Evolutionary conservation across 2,113 vertebrate species (phyloP).

Genomic region (Cygnus atratus): DNA sequence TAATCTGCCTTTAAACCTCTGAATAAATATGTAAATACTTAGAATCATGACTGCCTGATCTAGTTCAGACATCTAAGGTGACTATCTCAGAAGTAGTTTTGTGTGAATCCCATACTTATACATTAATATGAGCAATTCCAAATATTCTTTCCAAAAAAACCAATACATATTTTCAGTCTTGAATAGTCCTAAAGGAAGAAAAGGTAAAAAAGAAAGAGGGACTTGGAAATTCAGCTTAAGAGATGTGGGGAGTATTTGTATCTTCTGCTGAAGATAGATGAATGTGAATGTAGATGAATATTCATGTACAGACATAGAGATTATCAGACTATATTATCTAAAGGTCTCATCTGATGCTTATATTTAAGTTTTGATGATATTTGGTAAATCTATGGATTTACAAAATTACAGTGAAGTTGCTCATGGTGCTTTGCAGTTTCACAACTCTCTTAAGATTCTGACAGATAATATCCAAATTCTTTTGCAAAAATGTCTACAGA

Average conservation of each 20-base stretch:
- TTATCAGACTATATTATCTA: neutral
- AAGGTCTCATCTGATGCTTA: neutral
- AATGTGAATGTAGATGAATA: neutral
- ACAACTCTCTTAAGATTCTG: neutral
- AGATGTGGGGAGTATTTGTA: neutral
- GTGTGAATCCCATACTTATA: neutral
- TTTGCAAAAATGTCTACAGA: neutral
- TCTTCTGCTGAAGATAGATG: neutral
- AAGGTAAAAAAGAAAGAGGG: neutral
- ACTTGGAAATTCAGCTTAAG: neutral
- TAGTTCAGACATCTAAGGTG: neutral
- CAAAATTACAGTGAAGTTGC: neutral
- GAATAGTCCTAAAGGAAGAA: neutral
- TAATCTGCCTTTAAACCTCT: neutral
- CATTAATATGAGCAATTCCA: neutral
- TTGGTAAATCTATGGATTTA: neutral
- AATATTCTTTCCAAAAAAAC: neutral
- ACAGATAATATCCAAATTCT: neutral
- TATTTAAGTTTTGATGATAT: neutral
- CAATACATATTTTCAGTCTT: neutral
- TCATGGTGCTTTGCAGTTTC: neutral
- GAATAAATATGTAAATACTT: neutral
- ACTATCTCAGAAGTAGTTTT: neutral
- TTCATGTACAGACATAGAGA: neutral
- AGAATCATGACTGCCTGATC: neutral